Conservation (phyloP, 2,113 vertebrate species). For the Columba janthina region DNA sequence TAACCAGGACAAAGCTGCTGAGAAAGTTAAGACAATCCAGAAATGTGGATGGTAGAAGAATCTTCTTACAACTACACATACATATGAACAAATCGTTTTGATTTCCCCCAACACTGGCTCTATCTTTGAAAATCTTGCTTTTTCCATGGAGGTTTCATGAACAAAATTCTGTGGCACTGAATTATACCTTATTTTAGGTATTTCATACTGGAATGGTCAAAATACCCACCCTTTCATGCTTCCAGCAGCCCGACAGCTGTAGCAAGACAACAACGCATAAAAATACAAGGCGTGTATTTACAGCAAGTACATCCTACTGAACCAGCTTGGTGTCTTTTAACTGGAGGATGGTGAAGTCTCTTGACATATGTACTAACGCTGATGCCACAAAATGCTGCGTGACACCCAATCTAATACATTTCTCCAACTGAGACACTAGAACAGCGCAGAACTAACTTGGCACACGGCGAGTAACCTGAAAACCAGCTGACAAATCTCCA, state of each 20-base stretch:
- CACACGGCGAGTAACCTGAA: background rate
- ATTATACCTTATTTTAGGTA: background rate
- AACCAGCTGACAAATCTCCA: rapidly evolving
- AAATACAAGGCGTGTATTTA: background rate
- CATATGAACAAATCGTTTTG: background rate
- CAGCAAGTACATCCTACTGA: background rate
- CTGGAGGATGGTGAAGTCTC: background rate
- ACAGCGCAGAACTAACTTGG: background rate
- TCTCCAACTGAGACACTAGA: background rate
- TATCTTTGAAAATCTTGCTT: background rate
- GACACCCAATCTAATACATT: background rate
- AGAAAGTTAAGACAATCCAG: background rate
- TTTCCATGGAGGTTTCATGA: background rate
- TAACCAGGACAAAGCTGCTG: background rate
- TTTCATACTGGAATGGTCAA: background rate
- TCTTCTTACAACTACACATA: background rate
- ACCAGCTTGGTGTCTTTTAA: background rate
- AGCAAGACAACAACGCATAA: background rate
- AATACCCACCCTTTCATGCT: background rate
- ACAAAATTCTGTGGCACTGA: background rate
- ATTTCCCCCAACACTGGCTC: background rate
- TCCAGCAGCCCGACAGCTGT: background rate
- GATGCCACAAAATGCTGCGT: background rate
- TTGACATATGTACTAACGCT: rapidly evolving
- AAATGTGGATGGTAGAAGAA: background rate